Conservation (phyloP, 1,140 invertebrate species). For the Nylanderia fulva region DNA sequence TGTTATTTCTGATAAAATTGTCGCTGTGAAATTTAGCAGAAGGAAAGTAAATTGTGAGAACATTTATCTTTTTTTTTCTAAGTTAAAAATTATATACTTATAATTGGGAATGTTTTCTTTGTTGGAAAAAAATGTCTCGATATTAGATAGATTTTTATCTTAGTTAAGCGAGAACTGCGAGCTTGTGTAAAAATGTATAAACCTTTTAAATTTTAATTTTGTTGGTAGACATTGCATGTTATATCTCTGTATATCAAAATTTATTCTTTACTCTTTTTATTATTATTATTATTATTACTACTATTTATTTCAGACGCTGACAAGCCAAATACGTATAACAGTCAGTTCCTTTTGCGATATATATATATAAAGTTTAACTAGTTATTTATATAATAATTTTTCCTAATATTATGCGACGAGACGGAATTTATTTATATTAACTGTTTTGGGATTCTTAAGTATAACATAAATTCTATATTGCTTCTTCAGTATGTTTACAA, state of each 20-base stretch:
- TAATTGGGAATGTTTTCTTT: slow-evolving; percentile 21
- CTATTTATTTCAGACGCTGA: slow-evolving; percentile 54
- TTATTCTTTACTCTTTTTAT: too few species aligned
- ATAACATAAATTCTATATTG: slow-evolving; percentile 33
- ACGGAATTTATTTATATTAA: slow-evolving; percentile 47
- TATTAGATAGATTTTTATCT: slow-evolving; percentile 23
- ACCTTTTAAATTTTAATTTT: slow-evolving; percentile 51
- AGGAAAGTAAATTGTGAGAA: neutral
- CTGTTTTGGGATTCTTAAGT: slow-evolving; percentile 19
- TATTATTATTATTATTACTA: too few species aligned
- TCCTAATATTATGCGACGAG: slow-evolving; percentile 18
- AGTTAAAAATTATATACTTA: slow-evolving; percentile 11
- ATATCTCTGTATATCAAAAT: slow-evolving; percentile 41
- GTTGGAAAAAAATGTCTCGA: neutral
- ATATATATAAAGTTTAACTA: slow-evolving; percentile 20
- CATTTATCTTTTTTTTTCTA: slow-evolving; percentile 25
- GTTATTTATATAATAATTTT: slow-evolving; percentile 45
- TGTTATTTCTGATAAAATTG: slow-evolving; percentile 9
- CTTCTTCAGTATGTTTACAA: slow-evolving; percentile 29
- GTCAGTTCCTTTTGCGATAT: slow-evolving; percentile 36
- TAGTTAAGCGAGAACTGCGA: slow-evolving; percentile 19
- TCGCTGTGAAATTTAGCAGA: neutral
- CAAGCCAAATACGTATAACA: slow-evolving; percentile 39
- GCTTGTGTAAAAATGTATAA: slow-evolving; percentile 55
- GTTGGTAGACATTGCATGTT: slow-evolving; percentile 37